Base-by-base conservation (phyloP, 2,113 vertebrate species). In the Rhynchopsitta pachyrhyncha region DNA sequence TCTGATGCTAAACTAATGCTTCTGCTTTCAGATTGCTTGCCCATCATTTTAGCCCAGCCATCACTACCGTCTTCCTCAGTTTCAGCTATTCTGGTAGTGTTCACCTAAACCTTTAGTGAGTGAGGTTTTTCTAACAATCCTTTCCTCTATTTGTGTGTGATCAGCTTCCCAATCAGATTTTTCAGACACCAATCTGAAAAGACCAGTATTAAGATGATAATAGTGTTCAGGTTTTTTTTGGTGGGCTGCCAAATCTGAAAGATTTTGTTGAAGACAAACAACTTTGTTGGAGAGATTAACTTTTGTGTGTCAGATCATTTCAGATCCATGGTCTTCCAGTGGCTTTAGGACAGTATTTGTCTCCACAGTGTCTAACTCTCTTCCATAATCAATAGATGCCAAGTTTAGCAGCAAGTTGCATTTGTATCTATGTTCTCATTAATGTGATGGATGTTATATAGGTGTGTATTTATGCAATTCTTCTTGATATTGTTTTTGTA, bases 401-500 rank as follows among this genome's bases (percentile, higher is more conserved):
- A 80, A 60, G 82, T 64, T 89, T 46, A 85, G 86, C 82, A 81
- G 62, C 28, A 80, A 74, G 66, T 33, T 83, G 76, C 78, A 95
- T 90, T 92, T 82, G 70, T 82, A 68, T 97, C 73, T 73, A 41
- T 18, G 5, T 74, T 94, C 88, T 91, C 74, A 67, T 89, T 87
- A 84, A 71, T 14, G 39, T 88, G 93, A 91, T 83, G 44, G 69
- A 75, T 92, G 88, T 57, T 95, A 88, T 79, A 89, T 94, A 93
- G 77, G 91, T 91, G 91, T 91, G 78, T 70, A 90, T 93, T 94
- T 96, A 96, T 96, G 89, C 81, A 92, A 91, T 95, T 91, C 83
- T 88, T 96, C 91, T 94, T 92, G 83, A 92, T 95, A 92, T 96
- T 89, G 90, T 96, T 97, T 95, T 94, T 86, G 63, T 92, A 82